Conservation (phyloP, 2,797 vertebrate species). For the Spinus pinus region DNA sequence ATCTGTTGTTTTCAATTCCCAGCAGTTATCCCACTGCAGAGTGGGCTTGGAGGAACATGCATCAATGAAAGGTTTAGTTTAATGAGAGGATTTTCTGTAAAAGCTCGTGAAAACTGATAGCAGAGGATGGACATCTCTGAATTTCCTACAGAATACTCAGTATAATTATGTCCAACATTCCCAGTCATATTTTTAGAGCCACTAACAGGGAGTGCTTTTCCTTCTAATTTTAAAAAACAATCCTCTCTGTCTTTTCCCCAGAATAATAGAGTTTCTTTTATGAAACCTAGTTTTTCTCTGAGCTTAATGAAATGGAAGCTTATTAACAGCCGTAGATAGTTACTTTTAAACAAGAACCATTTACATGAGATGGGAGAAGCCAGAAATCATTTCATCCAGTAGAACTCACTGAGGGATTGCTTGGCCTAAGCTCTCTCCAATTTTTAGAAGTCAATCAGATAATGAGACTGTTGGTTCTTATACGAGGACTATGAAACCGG, state of each 20-base stretch:
- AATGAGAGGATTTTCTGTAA: constrained; percentile 45
- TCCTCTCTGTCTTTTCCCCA: background rate
- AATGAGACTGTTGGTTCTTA: background rate
- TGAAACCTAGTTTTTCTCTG: background rate
- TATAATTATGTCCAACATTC: background rate
- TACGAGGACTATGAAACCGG: constrained; percentile 7
- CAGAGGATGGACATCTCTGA: background rate
- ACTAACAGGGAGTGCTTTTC: background rate
- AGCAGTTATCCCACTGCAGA: background rate
- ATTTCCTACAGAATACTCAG: constrained; percentile 18
- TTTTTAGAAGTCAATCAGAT: constrained; percentile 1
- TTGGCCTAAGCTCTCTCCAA: background rate
- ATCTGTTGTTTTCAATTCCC: constrained; percentile 4
- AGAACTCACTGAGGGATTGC: background rate
- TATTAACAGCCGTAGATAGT: background rate
- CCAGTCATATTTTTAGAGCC: background rate
- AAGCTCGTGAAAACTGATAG: constrained; percentile 20
- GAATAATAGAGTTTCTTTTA: background rate
- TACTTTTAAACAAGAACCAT: background rate
- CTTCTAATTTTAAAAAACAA: background rate
- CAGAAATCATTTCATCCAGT: background rate
- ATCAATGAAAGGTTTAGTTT: constrained; percentile 35
- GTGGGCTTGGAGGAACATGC: background rate
- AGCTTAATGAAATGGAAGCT: background rate
- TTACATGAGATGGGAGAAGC: background rate